Evolutionary conservation across 2,113 vertebrate genomes (phyloP).

Genomic region (Tetraodon nigroviridis): DNA sequence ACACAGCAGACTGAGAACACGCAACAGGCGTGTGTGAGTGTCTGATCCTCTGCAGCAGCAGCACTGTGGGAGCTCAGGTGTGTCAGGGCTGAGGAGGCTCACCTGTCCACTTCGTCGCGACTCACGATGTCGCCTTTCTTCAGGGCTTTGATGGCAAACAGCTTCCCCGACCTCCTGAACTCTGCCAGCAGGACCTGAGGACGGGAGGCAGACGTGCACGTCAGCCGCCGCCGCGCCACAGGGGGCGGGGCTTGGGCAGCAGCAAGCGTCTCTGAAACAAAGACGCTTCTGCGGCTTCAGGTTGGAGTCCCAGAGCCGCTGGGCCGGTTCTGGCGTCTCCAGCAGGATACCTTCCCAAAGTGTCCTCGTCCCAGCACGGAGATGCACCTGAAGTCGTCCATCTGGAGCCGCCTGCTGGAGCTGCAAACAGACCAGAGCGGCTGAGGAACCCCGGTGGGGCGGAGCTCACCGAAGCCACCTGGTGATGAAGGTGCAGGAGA

Average conservation of each 20-base stretch:
- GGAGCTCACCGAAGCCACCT: neutral
- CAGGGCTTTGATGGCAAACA: slow-evolving; percentile 92
- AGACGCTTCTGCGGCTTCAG: too few species aligned
- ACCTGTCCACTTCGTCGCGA: slow-evolving; percentile 91
- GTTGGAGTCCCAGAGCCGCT: too few species aligned
- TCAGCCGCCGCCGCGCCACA: neutral
- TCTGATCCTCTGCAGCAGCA: neutral
- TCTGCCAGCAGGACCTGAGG: slow-evolving; percentile 86
- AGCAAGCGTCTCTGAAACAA: neutral
- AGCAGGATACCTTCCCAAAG: slow-evolving; percentile 87
- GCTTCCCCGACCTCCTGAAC: slow-evolving; percentile 79
- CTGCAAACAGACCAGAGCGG: slow-evolving; percentile 1
- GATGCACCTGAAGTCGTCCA: slow-evolving; percentile 85
- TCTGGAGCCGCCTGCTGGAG: slow-evolving; percentile 49
- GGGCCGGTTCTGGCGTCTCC: too few species aligned
- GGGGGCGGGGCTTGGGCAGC: neutral
- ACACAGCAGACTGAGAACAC: slow-evolving; percentile 80
- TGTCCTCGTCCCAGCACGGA: slow-evolving; percentile 90
- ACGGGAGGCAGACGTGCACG: neutral
- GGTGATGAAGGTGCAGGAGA: neutral
- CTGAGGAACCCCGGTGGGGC: too few species aligned
- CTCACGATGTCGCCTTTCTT: slow-evolving; percentile 93
- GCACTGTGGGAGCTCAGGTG: too few species aligned
- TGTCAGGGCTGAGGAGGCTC: neutral
- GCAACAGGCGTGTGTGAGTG: neutral